Percentiles rank a stretch among this genome's conserved stretches.
phyloP scores from a whole-genome alignment of 1,140 invertebrate genomes.

The Heliconius hewitsoni region DNA sequence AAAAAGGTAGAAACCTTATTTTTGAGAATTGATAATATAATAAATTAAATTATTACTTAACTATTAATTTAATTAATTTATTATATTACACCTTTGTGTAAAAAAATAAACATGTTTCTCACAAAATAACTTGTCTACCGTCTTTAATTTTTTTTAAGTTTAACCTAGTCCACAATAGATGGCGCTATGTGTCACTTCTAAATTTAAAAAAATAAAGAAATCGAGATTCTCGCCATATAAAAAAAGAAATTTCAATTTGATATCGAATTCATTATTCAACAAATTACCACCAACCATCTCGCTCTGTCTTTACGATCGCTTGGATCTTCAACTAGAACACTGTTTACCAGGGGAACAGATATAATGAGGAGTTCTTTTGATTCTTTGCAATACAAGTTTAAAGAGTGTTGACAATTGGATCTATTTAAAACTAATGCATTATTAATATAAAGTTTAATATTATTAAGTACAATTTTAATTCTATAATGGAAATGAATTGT shows the following conservation, averaged over 20 bases:
- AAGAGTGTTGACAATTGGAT: neutral
- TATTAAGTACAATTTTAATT: no score
- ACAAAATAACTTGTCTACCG: no score
- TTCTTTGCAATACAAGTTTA: constrained; percentile 12
- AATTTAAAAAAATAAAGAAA: neutral
- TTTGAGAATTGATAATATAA: no score
- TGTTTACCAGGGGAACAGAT: constrained; percentile 66
- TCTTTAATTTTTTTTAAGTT: neutral
- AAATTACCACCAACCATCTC: constrained; percentile 10
- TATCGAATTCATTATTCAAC: constrained; percentile 9
- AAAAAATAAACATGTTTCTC: neutral
- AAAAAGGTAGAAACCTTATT: no score
- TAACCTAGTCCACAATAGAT: constrained; percentile 61
- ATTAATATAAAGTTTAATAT: no score
- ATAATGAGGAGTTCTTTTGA: constrained; percentile 41
- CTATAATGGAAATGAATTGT: no score
- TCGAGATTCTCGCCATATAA: constrained; percentile 18
- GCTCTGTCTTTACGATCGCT: constrained; percentile 40
- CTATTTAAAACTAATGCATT: no score
- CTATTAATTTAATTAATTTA: no score
- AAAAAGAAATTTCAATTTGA: constrained; percentile 8
- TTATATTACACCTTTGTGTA: neutral
- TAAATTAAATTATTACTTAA: no score
- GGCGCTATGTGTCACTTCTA: constrained; percentile 49
- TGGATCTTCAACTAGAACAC: constrained; percentile 78